Base-by-base conservation (phyloP, 2,113 vertebrate species). In the Alosa alosa region DNA sequence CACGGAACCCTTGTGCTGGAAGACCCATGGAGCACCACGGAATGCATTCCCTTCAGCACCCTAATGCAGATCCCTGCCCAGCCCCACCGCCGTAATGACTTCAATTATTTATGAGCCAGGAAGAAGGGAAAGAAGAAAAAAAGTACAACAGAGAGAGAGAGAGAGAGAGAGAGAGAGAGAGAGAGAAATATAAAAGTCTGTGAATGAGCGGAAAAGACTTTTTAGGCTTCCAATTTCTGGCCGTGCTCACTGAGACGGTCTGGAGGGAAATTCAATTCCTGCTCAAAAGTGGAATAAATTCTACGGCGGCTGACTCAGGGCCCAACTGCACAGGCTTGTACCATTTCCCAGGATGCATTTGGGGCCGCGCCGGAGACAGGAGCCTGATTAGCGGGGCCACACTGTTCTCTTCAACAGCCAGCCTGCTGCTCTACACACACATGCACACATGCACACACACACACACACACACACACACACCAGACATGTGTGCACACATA, bases 261-360 rank as follows among this genome's bases (percentile, higher is more conserved):
- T n/a, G n/a, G n/a, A n/a, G n/a, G n/a, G n/a, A 95, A 93, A 93
- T 94, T 94, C 93, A 94, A 94, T 95, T 93, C 94, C 94, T 92
- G 90, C 90, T 91, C 92, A 94, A 94, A 94, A 93, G 94, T 94
- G 94, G 94, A 95, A 94, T 94, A 95, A 91, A 94, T 95, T 93
- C n/a, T 94, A 88, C 89, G 91, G 89, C 90, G 75, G 72, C 47
- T 36, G 10, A n/a, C n/a, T n/a, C n/a, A n/a, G n/a, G 84, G 83
- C 88, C 92, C 91, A 11, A 85, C 13, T 91, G 91, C 92, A 87
- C 85, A 81, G 81, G 89, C 88, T 91, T 83, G 87, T 87, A 86
- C 81, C 88, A 87, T 88, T 87, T 92, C 92, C 91, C 93, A 91
- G 86, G 91, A 91, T 92, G 90, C 90, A 89, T 86, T 82, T 89